Evolutionary conservation across 2,113 vertebrate genomes (phyloP), one percentile per base, ranked within the genome.

Genomic region (Ophthalmotilapia sp.): DNA sequence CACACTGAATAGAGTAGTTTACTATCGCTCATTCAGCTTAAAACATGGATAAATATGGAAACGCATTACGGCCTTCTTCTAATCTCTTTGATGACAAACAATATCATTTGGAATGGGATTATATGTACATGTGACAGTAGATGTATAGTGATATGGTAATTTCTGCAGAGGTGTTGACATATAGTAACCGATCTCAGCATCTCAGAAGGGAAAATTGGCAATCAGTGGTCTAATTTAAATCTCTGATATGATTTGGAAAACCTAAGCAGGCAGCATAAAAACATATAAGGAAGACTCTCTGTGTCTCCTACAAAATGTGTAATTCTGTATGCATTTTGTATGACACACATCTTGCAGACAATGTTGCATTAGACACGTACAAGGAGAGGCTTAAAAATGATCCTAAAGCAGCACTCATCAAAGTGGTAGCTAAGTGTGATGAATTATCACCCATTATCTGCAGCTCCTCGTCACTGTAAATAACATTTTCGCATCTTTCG

Each of bases 1-100:
- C 45, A 51, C 55, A 19, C 88, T 88, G 77, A 12, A 90, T 88
- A 79, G 70, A 73, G 51, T 47, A 10, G 77, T 87, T 88, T 84
- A 54, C 31, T 70, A 68, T 79, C 3, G 45, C 80, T 86, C 56
- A 45, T 85, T 79, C 33, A 12, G 14, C 31, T 51, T 55, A 53
- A 65, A 56, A 31, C 82, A n/a, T 23, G 65, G 33, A 58, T 70
- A 60, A 91, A 89, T 58, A 47, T 89, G 47, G 82, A 87, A 40
- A 45, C 6, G 2, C 33, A 6, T 86, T 87, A 38, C 14, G 6
- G 83, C 51, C 80, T 53, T 81, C 29, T 56, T 73, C 38, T 36
- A 54, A 80, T 7, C 33, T 54, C 13, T 7, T 26, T 86, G 82
- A 91, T 85, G 81, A 19, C 51, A 51, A 82, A 81, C 68, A 51